phyloP scores from a whole-genome alignment of 2,113 vertebrate genomes.

The Scortum barcoo region DNA sequence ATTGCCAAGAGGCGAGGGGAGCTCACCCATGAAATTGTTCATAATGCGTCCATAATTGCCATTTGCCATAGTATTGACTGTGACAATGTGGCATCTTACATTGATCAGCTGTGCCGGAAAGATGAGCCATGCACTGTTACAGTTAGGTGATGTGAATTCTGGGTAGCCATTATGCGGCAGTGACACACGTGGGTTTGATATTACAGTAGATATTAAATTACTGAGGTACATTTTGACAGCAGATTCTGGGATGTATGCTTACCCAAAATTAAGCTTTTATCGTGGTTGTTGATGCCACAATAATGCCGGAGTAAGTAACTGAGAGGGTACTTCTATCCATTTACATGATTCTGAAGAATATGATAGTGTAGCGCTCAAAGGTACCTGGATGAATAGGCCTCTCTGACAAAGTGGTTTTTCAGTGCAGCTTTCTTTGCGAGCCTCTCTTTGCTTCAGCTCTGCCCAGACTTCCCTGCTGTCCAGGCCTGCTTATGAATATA shows the following conservation, averaged over 20 bases:
- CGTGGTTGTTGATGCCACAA: neutral
- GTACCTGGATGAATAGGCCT: constrained; percentile 24
- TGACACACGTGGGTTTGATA: constrained; percentile 42
- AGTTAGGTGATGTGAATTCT: constrained; percentile 51
- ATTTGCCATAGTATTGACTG: constrained; percentile 81
- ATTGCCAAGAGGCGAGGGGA: constrained; percentile 74
- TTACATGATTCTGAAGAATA: constrained; percentile 30
- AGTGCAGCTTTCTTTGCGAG: neutral
- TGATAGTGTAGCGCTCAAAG: constrained; percentile 10
- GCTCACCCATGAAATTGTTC: constrained; percentile 85
- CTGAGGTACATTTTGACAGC: constrained; percentile 23
- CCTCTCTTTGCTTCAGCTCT: constrained; percentile 10
- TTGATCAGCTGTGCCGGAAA: constrained; percentile 69
- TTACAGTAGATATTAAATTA: constrained; percentile 54
- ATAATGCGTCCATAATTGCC: constrained; percentile 80
- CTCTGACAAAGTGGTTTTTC: constrained; percentile 10
- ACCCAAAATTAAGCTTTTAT: constrained; percentile 29
- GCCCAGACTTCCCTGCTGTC: constrained; percentile 5
- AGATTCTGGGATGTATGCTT: constrained; percentile 14
- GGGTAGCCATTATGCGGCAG: constrained; percentile 28
- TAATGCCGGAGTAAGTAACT: constrained; percentile 3
- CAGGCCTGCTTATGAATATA: constrained; percentile 7
- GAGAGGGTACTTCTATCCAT: constrained; percentile 12
- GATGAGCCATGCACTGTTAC: constrained; percentile 57
- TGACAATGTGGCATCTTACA: constrained; percentile 74